These are phyloP conservation scores for Mormyrops attenuatus DNA, from an alignment of 2,797 vertebrate genomes.

Conservation along the genomic window DNA sequence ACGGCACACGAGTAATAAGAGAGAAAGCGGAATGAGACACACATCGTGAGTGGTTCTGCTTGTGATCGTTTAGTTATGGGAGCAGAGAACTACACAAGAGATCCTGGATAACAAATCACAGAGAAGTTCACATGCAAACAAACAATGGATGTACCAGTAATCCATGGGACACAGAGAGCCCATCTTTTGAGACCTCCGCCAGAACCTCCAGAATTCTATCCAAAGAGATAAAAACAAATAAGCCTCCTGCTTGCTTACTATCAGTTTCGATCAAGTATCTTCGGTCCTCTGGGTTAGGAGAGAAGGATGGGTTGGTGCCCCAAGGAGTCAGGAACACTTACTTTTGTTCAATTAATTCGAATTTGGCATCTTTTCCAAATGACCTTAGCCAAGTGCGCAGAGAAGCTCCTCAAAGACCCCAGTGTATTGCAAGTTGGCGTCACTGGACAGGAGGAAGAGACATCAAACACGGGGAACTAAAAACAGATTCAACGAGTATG, in stretches of 20 bases:
- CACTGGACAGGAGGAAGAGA: not conserved
- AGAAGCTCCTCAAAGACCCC: not conserved
- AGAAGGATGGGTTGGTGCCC: not conserved
- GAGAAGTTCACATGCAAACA: not conserved
- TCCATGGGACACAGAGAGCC: not conserved
- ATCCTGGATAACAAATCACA: not conserved
- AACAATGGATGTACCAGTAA: not conserved
- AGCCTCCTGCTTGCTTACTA: conserved; percentile 17
- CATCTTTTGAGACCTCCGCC: not conserved
- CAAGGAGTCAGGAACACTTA: not conserved
- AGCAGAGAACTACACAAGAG: not conserved
- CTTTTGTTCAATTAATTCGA: not conserved
- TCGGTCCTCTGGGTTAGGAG: not conserved
- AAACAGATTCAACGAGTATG: not conserved
- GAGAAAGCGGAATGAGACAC: not conserved
- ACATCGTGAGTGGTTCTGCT: not conserved
- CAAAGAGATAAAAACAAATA: not conserved
- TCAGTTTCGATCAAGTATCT: conserved; percentile 28
- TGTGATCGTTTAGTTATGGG: not conserved
- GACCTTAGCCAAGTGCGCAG: not conserved
- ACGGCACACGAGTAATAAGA: not conserved
- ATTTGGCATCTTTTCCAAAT: not conserved
- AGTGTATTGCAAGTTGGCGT: not conserved
- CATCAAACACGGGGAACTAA: not conserved
- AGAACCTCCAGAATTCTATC: not conserved